Evolutionary conservation across 2,888 invertebrate genomes (phyloP), one percentile per base, ranked within the genome.

Genomic region (Folsomia manolachei): DNA sequence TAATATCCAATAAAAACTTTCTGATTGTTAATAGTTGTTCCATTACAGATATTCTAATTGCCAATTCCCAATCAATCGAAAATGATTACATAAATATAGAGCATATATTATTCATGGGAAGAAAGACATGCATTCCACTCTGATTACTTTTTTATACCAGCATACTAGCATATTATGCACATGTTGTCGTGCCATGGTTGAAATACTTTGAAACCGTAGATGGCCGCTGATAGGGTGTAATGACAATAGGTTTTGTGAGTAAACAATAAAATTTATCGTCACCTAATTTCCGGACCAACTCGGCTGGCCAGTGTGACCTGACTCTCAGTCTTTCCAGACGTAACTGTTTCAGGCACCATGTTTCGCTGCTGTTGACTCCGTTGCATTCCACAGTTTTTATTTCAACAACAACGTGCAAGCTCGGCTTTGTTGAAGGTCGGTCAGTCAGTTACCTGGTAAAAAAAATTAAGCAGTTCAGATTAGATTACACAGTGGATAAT

Each of bases 231-330:
- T n/a, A n/a, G n/a, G n/a, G n/a, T n/a, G n/a, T n/a, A n/a, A 21
- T 60, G 18, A 18, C 18, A 62, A 62, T 9, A 62, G 62, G 62
- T 26, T 2, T 26, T 26, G 26, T 56, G 25, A 63, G 26, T 63
- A 27, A 19, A 63, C 14, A 9, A 60, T 21, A 21, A 24, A 11
- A 53, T 23, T 53, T 60, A 27, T 21, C n/a, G n/a, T 74, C 78
- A 80, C 80, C 80, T 79, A 26, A 81, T 81, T 75, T 79, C 79
- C 71, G 81, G 81, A 52, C 81, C 81, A 27, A 78, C 53, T 70
- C 81, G 65, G 63, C 79, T 79, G 9, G 81, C 81, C 56, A 81
- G 69, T 14, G 81, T 81, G 26, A 79, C 79, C 71, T 79, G 81
- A 73, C 79, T 79, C 67, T 79, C 79, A 19, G 81, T 79, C 74